A percentile compares a stretch with the other conserved stretches of the same genome.
phyloP scores from a whole-genome alignment of 2,113 vertebrate genomes.

The Anguilla rostrata region DNA sequence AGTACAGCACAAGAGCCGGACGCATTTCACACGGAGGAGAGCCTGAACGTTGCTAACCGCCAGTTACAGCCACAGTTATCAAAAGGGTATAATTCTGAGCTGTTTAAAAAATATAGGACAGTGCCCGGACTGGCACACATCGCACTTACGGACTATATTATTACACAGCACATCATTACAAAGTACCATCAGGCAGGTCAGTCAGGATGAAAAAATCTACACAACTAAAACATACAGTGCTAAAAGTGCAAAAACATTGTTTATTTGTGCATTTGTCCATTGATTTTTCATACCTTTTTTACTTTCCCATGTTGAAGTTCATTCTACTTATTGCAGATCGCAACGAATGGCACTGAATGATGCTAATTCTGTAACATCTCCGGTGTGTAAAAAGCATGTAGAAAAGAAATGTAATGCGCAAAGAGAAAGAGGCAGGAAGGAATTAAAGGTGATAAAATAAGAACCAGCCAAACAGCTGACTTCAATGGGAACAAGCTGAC shows the following conservation, averaged over 20 bases:
- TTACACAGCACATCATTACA: neutral
- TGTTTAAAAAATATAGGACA: neutral
- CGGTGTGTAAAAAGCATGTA: neutral
- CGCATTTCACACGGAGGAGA: neutral
- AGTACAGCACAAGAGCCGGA: too few relatives aligned
- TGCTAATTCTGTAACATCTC: neutral
- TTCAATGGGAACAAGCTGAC: neutral
- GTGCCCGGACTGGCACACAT: neutral
- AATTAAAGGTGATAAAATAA: neutral
- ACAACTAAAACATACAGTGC: neutral
- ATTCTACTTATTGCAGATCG: neutral
- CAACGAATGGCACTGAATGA: neutral
- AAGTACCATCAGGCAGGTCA: neutral
- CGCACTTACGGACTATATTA: neutral
- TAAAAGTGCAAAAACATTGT: neutral
- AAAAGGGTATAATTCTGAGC: neutral
- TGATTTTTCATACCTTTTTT: neutral
- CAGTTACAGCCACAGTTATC: neutral
- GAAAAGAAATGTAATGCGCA: neutral
- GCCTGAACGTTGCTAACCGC: neutral
- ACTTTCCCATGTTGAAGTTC: neutral
- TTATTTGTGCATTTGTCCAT: neutral
- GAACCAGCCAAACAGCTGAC: neutral
- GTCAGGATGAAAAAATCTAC: neutral
- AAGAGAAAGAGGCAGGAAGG: neutral